These are phyloP conservation scores for Slavum lentiscoides DNA, from an alignment of 2,888 invertebrate species.

Conservation along the genomic window DNA sequence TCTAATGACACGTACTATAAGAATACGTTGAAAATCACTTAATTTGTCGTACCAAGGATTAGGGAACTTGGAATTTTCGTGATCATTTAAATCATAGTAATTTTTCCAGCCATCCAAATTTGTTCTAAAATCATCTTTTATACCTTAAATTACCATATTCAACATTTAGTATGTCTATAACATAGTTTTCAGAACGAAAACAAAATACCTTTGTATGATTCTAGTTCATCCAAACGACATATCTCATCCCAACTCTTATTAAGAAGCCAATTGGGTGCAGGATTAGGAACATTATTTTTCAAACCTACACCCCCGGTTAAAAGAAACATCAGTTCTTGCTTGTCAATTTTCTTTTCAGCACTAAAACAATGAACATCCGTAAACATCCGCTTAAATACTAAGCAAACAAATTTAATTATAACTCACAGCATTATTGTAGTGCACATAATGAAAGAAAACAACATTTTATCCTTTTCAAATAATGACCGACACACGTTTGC, in stretches of 20 bases:
- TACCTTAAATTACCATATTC: not conserved
- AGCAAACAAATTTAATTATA: not conserved
- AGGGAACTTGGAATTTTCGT: constrained; percentile 64
- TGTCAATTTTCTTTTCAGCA: constrained; percentile 49
- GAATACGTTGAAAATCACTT: constrained; percentile 71
- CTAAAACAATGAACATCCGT: constrained; percentile 43
- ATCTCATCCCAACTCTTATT: constrained; percentile 81
- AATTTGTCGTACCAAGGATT: constrained; percentile 71
- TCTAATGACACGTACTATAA: constrained; percentile 72
- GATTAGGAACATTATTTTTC: constrained; percentile 22
- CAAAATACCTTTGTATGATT: constrained; percentile 48
- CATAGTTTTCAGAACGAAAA: not conserved
- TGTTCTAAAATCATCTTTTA: constrained; percentile 64
- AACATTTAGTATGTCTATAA: not conserved
- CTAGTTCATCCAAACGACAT: constrained; percentile 67
- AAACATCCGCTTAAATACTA: not conserved
- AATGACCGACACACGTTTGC: constrained; percentile 78
- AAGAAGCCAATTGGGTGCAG: constrained; percentile 66
- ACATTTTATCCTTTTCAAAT: constrained; percentile 81
- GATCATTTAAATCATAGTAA: constrained; percentile 71
- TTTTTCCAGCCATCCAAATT: constrained; percentile 67
- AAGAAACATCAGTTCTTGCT: constrained; percentile 66
- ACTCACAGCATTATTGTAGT: constrained; percentile 67
- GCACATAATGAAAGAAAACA: constrained; percentile 80
- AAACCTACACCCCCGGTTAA: constrained; percentile 59